These are phyloP conservation scores for Eulithis testata DNA, from an alignment of 2,888 invertebrate species.

Conservation along the genomic window DNA sequence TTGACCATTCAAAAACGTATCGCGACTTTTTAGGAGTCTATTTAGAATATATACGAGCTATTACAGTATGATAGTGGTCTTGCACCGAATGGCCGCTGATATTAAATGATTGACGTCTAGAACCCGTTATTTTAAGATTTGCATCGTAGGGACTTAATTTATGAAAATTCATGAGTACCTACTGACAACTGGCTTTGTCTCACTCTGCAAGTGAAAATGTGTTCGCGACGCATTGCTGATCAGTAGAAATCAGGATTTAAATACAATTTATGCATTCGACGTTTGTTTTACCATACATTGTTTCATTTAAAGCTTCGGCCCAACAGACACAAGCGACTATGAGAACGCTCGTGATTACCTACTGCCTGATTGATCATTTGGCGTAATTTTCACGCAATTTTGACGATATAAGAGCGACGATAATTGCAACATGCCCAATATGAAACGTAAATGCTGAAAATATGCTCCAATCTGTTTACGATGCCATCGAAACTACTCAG, in stretches of 20 bases:
- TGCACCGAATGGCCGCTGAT: slow-evolving; percentile 4
- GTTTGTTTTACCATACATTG: slow-evolving; percentile 54
- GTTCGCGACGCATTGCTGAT: slow-evolving; percentile 66
- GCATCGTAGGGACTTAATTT: slow-evolving; percentile 15
- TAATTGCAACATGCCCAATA: too few relatives aligned
- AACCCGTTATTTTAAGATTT: slow-evolving; percentile 23
- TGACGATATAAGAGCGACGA: too few relatives aligned
- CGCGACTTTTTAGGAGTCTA: slow-evolving; percentile 21
- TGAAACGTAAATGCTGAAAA: too few relatives aligned
- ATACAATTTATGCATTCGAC: slow-evolving; percentile 67
- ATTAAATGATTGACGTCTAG: neutral
- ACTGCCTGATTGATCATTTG: too few relatives aligned
- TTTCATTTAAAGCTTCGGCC: slow-evolving; percentile 34
- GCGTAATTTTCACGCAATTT: too few relatives aligned
- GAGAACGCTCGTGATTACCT: neutral
- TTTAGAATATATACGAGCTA: slow-evolving; percentile 34
- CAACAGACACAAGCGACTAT: neutral
- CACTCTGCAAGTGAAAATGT: slow-evolving; percentile 67
- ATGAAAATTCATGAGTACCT: slow-evolving; percentile 31
- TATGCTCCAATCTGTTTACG: too few relatives aligned
- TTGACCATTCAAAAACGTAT: slow-evolving; percentile 30
- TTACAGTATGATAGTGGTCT: slow-evolving; percentile 10
- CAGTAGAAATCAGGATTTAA: slow-evolving; percentile 79
- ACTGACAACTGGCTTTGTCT: slow-evolving; percentile 49
- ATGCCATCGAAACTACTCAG: too few relatives aligned